A percentile compares a stretch with the other conserved stretches of the same genome.
phyloP scores from a whole-genome alignment of 2,797 vertebrate species.

The Lutra lutra region DNA sequence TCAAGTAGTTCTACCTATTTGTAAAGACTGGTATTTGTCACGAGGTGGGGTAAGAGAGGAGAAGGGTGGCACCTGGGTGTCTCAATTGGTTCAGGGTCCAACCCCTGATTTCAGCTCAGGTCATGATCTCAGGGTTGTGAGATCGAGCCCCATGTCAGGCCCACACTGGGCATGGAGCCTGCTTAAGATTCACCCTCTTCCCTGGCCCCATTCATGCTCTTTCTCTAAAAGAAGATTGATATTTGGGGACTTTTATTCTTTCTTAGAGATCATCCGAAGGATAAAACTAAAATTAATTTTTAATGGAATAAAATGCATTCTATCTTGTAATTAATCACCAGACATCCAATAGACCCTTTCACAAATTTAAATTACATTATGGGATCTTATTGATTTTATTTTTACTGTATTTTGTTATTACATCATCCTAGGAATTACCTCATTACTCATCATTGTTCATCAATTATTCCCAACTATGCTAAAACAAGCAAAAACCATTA shows the following conservation, averaged over 20 bases:
- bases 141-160: background rate
- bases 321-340: background rate
- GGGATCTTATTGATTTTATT: background rate
- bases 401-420: slow-evolving; percentile 13
- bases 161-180: background rate
- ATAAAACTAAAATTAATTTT: slow-evolving; percentile 25
- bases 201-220: background rate
- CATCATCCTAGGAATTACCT: background rate
- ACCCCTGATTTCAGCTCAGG: background rate
- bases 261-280: background rate
- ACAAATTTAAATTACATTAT: background rate
- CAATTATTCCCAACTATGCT: background rate
- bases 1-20: background rate
- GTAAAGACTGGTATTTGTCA: background rate
- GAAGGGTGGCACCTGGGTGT: background rate
- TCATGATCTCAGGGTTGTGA: background rate
- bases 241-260: background rate
- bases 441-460: background rate
- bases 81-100: background rate
- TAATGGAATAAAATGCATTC: background rate
- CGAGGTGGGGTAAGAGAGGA: no score
- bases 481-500: background rate
- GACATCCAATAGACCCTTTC: background rate
- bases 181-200: background rate
- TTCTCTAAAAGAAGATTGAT: background rate